A percentile compares a stretch with the other conserved stretches of the same genome.
Evolutionary conservation across 2,113 vertebrate genomes (phyloP).

Genomic region (Rostratula benghalensis): DNA sequence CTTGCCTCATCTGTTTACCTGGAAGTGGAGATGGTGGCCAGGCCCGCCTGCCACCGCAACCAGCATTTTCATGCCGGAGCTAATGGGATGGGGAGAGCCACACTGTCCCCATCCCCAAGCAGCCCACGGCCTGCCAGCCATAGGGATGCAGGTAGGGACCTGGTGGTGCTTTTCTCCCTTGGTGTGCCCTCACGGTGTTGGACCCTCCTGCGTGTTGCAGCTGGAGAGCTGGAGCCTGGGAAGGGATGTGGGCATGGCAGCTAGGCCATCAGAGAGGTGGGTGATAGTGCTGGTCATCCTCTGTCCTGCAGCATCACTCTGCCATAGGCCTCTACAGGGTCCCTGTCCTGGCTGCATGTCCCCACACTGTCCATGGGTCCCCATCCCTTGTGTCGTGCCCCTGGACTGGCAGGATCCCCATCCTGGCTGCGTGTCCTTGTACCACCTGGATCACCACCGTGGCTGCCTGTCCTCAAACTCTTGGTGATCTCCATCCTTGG

Average conservation of each 20-base stretch:
- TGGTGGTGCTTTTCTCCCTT: not conserved
- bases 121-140: not conserved
- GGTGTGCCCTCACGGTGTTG: accelerated
- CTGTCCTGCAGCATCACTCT: not conserved
- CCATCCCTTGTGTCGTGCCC: not conserved
- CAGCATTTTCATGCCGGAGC: not conserved
- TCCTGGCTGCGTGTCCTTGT: not conserved
- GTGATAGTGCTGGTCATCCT: not conserved
- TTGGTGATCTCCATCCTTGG: not conserved
- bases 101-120: accelerated
- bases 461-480: not conserved
- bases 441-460: not conserved
- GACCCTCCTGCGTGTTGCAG: not conserved
- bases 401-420: not conserved
- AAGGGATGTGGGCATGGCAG: not conserved
- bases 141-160: not conserved
- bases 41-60: not conserved
- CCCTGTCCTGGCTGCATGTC: not conserved
- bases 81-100: not conserved
- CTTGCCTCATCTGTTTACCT: conserved; percentile 60
- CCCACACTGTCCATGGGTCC: not conserved
- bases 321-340: not conserved
- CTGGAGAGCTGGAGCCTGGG: accelerated
- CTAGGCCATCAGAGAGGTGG: not conserved
- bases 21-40: conserved; percentile 7